phyloP scores from a whole-genome alignment of 2,797 vertebrate species.

The Tamandua tetradactyla region DNA sequence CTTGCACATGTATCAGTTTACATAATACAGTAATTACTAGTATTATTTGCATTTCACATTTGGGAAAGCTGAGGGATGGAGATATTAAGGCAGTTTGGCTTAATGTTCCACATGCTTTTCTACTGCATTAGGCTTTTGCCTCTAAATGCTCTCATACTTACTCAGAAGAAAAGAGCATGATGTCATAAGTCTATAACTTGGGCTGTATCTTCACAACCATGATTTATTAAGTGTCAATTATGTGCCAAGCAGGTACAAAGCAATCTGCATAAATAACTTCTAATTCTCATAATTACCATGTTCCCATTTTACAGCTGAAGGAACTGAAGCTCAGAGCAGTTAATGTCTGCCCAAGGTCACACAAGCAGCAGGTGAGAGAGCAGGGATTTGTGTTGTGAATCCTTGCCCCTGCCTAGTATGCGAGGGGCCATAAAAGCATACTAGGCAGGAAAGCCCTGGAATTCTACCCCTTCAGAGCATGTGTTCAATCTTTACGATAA shows the following conservation, averaged over 20 bases:
- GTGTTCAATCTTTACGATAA: neutral
- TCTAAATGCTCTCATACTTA: neutral
- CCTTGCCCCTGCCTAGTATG: too few species aligned
- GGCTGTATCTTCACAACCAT: too few species aligned
- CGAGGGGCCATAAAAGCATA: too few species aligned
- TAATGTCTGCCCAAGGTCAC: neutral
- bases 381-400: neutral
- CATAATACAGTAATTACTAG: neutral
- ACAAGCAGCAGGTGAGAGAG: accelerated
- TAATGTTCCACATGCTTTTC: too few species aligned
- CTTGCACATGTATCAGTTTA: neutral
- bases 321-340: neutral
- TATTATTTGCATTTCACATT: neutral
- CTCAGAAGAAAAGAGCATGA: neutral
- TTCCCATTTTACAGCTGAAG: neutral
- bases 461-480: too few species aligned
- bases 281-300: neutral
- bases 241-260: neutral
- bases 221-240: neutral
- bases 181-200: neutral
- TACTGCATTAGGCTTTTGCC: neutral
- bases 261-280: neutral
- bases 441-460: neutral
- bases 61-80: neutral
- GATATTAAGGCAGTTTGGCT: neutral